Evolutionary conservation across 2,797 vertebrate genomes (phyloP).

Genomic region (Caiman crocodilus): DNA sequence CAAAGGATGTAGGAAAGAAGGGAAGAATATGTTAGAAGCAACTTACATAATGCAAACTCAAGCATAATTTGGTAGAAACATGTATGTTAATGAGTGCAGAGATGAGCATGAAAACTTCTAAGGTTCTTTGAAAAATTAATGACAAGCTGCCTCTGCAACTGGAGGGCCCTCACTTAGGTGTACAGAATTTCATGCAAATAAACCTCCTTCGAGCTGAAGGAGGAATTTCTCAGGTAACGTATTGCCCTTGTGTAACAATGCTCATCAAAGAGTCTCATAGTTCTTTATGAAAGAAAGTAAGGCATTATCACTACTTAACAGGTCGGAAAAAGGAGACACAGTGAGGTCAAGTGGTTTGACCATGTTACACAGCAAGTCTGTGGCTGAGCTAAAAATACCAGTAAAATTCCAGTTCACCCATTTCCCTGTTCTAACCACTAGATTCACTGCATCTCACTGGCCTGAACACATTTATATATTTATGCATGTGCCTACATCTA

Average conservation of each 20-base stretch:
- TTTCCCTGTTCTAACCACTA: neutral
- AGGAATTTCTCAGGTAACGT: neutral
- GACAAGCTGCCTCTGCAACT: neutral
- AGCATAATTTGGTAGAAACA: neutral
- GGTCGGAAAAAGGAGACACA: accelerated
- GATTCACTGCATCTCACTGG: neutral
- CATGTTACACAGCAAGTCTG: neutral
- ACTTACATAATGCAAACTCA: neutral
- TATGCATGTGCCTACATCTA: neutral
- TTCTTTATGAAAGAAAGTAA: neutral
- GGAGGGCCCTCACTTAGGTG: neutral
- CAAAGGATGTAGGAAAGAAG: neutral
- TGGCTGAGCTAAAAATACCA: accelerated
- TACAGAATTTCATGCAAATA: neutral
- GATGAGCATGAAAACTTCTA: neutral
- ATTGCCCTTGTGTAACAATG: neutral
- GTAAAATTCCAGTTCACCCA: neutral
- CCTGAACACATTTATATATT: neutral
- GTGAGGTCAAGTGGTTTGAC: neutral
- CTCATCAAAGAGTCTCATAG: neutral
- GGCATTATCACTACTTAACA: neutral
- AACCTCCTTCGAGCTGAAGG: neutral
- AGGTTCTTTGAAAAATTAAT: neutral
- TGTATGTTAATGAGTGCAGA: neutral
- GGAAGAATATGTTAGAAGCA: neutral